phyloP scores from a whole-genome alignment of 2,113 vertebrate species.

The Barnardius zonarius region DNA sequence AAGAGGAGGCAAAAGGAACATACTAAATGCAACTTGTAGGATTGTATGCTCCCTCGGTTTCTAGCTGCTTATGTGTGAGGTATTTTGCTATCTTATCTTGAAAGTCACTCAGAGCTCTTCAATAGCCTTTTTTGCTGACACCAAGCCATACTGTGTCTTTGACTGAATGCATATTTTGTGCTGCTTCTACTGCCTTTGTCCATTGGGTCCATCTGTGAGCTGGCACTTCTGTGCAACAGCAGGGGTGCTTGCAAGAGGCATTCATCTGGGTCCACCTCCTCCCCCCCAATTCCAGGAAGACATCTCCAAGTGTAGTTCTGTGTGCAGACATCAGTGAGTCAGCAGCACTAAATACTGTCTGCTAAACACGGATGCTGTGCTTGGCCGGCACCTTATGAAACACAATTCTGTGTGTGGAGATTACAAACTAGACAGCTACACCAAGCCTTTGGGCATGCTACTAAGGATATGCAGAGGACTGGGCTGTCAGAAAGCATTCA shows the following conservation, averaged over 20 bases:
- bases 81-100: not conserved
- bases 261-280: not conserved
- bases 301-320: not conserved
- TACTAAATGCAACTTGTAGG: not conserved
- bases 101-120: not conserved
- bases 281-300: not conserved
- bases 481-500: not conserved
- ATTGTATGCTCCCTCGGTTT: not conserved
- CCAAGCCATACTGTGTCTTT: not conserved
- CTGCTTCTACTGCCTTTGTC: not conserved
- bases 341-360: not conserved
- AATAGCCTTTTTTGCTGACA: not conserved
- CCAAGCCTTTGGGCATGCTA: not conserved
- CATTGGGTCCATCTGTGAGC: not conserved
- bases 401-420: accelerated
- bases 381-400: not conserved
- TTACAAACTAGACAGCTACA: not conserved
- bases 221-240: not conserved
- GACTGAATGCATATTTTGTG: not conserved
- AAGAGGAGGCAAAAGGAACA: not conserved
- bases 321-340: not conserved
- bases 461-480: not conserved
- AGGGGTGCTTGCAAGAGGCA: not conserved
- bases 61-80: not conserved
- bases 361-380: not conserved